Conservation (phyloP, 35 echinoderm and acorn worm species). For the Eucidaris tribuloides region DNA sequence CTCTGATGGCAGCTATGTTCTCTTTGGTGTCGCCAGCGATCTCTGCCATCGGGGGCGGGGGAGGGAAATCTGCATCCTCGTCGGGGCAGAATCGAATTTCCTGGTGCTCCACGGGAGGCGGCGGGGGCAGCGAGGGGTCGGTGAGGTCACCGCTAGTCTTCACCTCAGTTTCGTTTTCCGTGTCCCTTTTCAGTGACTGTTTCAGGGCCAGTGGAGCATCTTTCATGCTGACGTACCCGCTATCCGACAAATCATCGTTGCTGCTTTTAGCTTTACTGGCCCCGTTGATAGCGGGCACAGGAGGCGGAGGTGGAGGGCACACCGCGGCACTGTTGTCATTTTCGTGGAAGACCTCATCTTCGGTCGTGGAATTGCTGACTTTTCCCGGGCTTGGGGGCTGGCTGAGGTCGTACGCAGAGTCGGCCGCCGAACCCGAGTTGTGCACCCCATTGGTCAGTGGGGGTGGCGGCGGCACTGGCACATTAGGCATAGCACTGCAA, state of each 20-base stretch:
- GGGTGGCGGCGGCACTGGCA: constrained; percentile 11
- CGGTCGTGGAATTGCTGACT: constrained; percentile 1
- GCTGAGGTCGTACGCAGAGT: constrained; percentile 17
- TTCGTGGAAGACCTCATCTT: constrained; percentile 20
- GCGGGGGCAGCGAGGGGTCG: constrained; percentile 25
- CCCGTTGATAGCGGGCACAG: neutral
- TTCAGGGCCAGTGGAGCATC: constrained; percentile 10
- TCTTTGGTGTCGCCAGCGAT: constrained; percentile 40
- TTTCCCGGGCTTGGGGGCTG: constrained; percentile 12
- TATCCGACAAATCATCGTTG: constrained; percentile 6
- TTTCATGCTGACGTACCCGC: constrained; percentile 22
- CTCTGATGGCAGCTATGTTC: constrained; percentile 46
- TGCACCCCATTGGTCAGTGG: neutral
- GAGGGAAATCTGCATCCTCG: constrained; percentile 53
- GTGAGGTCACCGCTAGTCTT: neutral
- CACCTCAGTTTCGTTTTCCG: constrained; percentile 5
- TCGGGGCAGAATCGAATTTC: neutral
- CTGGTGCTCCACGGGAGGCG: neutral
- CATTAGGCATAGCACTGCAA: neutral
- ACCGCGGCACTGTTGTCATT: neutral
- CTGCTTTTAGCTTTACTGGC: neutral
- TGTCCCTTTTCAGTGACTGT: neutral
- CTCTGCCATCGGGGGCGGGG: constrained; percentile 60
- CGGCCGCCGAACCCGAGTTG: neutral
- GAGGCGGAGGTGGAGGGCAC: neutral